Evolutionary conservation across 2,888 invertebrate species (phyloP).

Genomic region (Drosophila fulvimacula): DNA sequence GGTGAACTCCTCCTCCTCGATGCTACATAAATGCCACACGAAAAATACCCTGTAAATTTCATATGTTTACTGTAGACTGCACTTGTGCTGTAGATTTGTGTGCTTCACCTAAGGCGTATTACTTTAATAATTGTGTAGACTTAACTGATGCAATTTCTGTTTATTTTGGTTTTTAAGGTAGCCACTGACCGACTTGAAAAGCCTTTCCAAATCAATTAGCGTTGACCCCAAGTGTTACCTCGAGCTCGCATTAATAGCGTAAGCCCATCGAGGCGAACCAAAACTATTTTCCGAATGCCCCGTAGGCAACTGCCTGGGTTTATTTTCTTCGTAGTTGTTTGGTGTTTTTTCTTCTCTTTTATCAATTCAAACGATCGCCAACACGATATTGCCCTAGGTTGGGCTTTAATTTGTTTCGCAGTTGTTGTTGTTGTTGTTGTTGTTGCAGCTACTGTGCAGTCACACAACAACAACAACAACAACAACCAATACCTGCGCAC

Average conservation of each 20-base stretch:
- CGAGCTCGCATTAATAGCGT: constrained; percentile 56
- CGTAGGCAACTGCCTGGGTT: constrained; percentile 40
- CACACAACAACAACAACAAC: constrained; percentile 35
- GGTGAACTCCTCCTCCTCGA: no score
- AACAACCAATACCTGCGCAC: constrained; percentile 39
- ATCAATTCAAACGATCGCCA: constrained; percentile 70
- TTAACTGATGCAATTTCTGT: constrained; percentile 39
- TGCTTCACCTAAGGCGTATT: constrained; percentile 41
- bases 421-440: constrained; percentile 31
- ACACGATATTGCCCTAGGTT: constrained; percentile 81
- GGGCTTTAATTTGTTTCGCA: constrained; percentile 56
- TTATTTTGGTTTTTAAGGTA: constrained; percentile 14
- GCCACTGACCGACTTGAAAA: constrained; percentile 56
- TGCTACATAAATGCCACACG: no score
- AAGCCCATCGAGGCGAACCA: constrained; percentile 38
- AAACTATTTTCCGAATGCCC: constrained; percentile 52
- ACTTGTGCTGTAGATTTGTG: no score
- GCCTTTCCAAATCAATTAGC: constrained; percentile 75
- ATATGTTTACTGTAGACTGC: no score
- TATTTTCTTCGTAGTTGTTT: constrained; percentile 36
- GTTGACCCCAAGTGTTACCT: constrained; percentile 66
- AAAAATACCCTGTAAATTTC: no score
- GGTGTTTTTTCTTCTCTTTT: constrained; percentile 31
- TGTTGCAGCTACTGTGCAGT: constrained; percentile 30
- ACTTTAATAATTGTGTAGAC: constrained; percentile 57